Percentiles rank a stretch among this genome's conserved stretches.
Evolutionary conservation across 2,888 invertebrate genomes (phyloP).

Genomic region (Drosophila nr. fundita): DNA sequence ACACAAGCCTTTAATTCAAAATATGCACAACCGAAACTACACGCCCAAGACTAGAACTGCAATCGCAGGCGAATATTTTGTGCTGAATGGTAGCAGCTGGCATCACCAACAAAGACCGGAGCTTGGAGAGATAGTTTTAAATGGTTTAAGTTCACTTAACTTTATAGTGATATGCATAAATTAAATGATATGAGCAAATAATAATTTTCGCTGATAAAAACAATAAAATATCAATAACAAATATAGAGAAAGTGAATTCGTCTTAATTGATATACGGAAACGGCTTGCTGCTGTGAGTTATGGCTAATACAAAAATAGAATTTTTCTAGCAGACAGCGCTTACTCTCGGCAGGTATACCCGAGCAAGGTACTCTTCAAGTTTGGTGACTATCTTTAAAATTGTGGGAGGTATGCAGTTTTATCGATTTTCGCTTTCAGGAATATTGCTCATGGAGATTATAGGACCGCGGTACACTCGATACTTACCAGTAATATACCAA

Average conservation of each 20-base stretch:
- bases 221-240: neutral
- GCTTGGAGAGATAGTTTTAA: neutral
- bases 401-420: neutral
- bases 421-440: neutral
- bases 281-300: neutral
- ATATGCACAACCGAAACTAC: neutral
- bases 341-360: too few relatives aligned
- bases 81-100: neutral
- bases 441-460: neutral
- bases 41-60: neutral
- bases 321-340: too few relatives aligned
- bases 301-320: too few relatives aligned
- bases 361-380: too few relatives aligned
- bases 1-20: neutral
- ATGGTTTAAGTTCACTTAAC: neutral
- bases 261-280: neutral
- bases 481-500: neutral
- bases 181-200: neutral
- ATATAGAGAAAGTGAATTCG: neutral
- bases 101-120: neutral
- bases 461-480: neutral
- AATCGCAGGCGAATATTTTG: neutral
- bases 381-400: neutral
- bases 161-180: neutral
- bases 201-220: neutral